Conservation (phyloP, 2,888 invertebrate genomes). For the Troilus luridus region DNA sequence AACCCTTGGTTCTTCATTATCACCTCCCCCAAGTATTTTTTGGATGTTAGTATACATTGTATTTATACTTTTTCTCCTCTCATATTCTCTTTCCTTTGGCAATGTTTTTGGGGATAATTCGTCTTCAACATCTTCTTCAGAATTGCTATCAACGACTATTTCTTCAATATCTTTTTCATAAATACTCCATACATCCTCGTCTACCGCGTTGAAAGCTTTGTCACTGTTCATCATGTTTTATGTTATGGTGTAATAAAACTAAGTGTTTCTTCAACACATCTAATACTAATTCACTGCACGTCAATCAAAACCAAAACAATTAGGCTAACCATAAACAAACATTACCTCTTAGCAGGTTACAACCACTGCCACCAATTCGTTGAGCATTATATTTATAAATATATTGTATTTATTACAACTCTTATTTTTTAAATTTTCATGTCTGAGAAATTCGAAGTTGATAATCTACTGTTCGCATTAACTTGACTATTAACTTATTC, state of each 20-base stretch:
- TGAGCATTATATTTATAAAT: background rate
- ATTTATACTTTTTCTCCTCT: background rate
- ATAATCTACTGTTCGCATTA: background rate
- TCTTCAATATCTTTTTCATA: constrained; percentile 58
- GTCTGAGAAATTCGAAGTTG: background rate
- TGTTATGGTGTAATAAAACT: background rate
- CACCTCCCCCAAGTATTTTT: constrained; percentile 11
- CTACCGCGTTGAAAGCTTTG: background rate
- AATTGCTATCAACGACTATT: constrained; percentile 31
- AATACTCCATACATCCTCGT: background rate
- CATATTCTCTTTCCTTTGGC: background rate
- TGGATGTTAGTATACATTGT: background rate
- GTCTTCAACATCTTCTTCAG: constrained; percentile 29
- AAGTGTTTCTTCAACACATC: background rate
- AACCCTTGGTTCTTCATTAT: background rate
- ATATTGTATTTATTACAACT: too few species aligned
- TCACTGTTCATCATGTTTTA: constrained; percentile 1
- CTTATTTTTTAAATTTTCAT: background rate
- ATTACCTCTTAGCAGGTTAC: background rate
- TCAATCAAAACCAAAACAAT: background rate
- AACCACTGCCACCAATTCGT: background rate
- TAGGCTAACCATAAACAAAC: background rate
- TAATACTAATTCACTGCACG: background rate
- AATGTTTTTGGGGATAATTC: background rate
- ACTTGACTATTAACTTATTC: too few species aligned